Evolutionary conservation across 2,113 vertebrate species (phyloP).

Genomic region (Myotis lucifugus): DNA sequence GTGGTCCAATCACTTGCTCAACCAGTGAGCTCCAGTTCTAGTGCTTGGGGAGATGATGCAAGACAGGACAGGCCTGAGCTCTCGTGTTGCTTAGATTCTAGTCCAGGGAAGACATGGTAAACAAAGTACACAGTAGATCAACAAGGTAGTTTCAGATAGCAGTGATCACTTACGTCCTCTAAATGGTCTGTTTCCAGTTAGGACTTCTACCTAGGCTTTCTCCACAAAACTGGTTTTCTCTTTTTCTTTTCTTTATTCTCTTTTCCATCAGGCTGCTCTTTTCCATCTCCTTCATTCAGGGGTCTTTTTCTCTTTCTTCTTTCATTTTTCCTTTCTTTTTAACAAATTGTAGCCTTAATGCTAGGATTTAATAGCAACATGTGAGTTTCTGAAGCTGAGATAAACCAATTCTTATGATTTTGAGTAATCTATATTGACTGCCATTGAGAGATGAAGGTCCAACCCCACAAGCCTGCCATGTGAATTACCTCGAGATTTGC

Average conservation of each 20-base stretch:
- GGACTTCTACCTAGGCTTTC: constrained; percentile 8
- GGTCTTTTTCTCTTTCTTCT: not conserved
- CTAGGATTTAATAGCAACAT: not conserved
- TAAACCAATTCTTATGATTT: not conserved
- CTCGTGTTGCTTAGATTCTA: not conserved
- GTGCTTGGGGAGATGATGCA: not conserved
- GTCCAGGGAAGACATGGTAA: not conserved
- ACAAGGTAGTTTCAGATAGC: not conserved
- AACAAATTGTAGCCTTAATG: constrained; percentile 31
- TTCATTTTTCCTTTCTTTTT: not conserved
- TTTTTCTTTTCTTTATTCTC: not conserved
- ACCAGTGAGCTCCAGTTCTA: not conserved
- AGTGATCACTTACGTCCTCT: not conserved
- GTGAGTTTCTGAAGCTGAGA: not conserved
- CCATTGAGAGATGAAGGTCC: not conserved
- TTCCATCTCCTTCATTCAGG: too few species aligned
- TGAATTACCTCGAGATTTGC: not conserved
- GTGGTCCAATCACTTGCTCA: not conserved
- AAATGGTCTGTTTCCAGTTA: constrained; percentile 53
- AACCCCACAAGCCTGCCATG: not conserved
- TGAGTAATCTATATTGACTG: not conserved
- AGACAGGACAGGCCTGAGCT: not conserved
- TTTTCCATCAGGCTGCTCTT: too few species aligned
- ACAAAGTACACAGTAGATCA: not conserved
- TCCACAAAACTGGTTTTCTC: not conserved